Evolutionary conservation across 92 coral and sea anemone genomes (phyloP), one percentile per base, ranked within the genome.

Genomic region (Parazoanthus swiftii): DNA sequence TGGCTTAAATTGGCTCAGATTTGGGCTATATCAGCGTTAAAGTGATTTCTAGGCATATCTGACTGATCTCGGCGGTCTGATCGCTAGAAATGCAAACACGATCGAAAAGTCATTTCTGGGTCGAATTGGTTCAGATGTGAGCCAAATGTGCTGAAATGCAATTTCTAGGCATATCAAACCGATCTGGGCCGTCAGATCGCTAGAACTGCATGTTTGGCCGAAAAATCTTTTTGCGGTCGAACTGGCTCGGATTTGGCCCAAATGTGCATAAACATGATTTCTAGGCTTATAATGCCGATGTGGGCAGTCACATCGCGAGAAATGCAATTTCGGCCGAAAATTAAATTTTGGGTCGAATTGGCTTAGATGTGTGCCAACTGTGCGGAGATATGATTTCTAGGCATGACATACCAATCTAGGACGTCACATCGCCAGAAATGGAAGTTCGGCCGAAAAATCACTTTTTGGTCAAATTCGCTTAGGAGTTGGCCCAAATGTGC

Each of bases 131-230:
- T n/a, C n/a, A n/a, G n/a, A 66, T 66, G 73, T 66, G 73, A 66
- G 73, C 73, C 73, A 66, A 66, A 66, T 66, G 73, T 66, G 73
- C 73, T 66, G 73, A 50, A 50, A 50, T 50, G 56, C 73, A 25
- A 66, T 66, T 66, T 66, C 73, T 66, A 66, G 73, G 73, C 73
- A 20, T 66, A 20, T 66, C 33, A 66, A 20, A 66, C 73, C 73
- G 73, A 66, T n/a, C n/a, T n/a, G n/a, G n/a, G n/a, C n/a, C n/a
- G n/a, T n/a, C n/a, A n/a, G n/a, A n/a, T n/a, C n/a, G n/a, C n/a
- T n/a, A n/a, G n/a, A n/a, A n/a, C n/a, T n/a, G n/a, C n/a, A n/a
- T n/a, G n/a, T n/a, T n/a, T 66, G 73, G 33, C 73, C 73, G 73
- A 8, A 3, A 66, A n/a, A n/a, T n/a, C n/a, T n/a, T n/a, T n/a